Percentiles rank a stretch among this genome's conserved stretches.
These are phyloP conservation scores for Amblyjoppa proteus DNA, from an alignment of 2,888 invertebrate species.

Conservation along the genomic window DNA sequence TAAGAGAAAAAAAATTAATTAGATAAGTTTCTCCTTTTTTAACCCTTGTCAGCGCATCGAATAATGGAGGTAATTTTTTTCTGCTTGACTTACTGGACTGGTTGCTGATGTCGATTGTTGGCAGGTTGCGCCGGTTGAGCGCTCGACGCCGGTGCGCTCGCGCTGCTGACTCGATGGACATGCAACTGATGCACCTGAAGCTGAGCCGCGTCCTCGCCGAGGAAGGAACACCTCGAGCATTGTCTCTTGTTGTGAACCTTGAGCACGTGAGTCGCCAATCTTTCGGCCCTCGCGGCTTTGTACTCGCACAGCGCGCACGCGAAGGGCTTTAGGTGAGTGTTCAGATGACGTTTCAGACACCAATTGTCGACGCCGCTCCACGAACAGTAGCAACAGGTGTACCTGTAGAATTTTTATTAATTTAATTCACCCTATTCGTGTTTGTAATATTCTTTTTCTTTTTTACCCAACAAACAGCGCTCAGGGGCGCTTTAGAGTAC, in stretches of 20 bases:
- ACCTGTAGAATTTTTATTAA: slow-evolving; percentile 83
- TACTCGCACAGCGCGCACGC: slow-evolving; percentile 96
- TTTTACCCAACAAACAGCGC: background rate
- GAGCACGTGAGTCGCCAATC: slow-evolving; percentile 94
- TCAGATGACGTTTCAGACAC: slow-evolving; percentile 96
- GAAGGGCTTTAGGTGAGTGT: slow-evolving; percentile 97
- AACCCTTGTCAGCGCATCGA: background rate
- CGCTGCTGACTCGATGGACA: slow-evolving; percentile 80
- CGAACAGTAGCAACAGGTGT: slow-evolving; percentile 95
- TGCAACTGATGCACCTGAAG: slow-evolving; percentile 90
- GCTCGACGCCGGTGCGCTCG: slow-evolving; percentile 73
- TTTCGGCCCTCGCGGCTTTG: slow-evolving; percentile 96
- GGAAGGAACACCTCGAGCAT: slow-evolving; percentile 94
- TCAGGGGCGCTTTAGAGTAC: no score
- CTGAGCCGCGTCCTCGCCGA: slow-evolving; percentile 93
- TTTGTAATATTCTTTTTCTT: background rate
- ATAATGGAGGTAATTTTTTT: background rate
- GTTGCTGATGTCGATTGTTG: slow-evolving; percentile 65
- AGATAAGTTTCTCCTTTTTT: no score
- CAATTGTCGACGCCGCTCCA: slow-evolving; percentile 98
- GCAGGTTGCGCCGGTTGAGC: slow-evolving; percentile 65
- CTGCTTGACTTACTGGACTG: slow-evolving; percentile 63
- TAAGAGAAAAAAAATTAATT: slow-evolving; percentile 51
- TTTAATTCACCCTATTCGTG: background rate
- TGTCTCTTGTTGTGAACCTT: slow-evolving; percentile 97